A percentile compares a stretch with the other conserved stretches of the same genome.
Conservation (phyloP, 2,888 invertebrate species). For the Synanthedon andrenaeformis region DNA sequence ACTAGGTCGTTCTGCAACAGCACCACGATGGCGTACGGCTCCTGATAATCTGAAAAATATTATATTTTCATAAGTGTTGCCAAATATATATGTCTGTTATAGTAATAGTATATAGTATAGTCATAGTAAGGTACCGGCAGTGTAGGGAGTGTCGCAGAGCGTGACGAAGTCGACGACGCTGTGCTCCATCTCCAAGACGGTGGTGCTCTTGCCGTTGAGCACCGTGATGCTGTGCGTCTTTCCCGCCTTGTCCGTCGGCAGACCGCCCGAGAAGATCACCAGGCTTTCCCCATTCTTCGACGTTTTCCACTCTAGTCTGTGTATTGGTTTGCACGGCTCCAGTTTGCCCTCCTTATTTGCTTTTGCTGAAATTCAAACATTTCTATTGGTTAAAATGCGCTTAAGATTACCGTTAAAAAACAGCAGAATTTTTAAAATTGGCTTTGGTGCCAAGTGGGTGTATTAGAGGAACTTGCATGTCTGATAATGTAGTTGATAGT, state of each 20-base stretch:
- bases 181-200: conserved; percentile 99
- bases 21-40: conserved; percentile 98
- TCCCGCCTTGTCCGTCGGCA: conserved; percentile 90
- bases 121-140: conserved; percentile 86
- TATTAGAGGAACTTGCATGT: too few relatives aligned
- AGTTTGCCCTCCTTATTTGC: conserved; percentile 91
- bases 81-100: not conserved
- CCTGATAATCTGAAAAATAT: conserved; percentile 85
- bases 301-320: conserved; percentile 95
- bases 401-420: not conserved
- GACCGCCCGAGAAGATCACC: conserved; percentile 97
- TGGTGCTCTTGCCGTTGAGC: conserved; percentile 95
- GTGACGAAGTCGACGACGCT: conserved; percentile 97
- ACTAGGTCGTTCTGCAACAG: conserved; percentile 97
- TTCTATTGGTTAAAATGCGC: not conserved
- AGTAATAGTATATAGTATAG: too few relatives aligned
- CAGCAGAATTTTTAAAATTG: too few relatives aligned
- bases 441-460: too few relatives aligned
- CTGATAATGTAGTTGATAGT: too few relatives aligned
- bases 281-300: conserved; percentile 89
- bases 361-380: conserved; percentile 76
- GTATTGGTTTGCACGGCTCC: conserved; percentile 94
- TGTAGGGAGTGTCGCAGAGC: conserved; percentile 94
- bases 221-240: conserved; percentile 95
- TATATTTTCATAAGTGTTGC: not conserved